Conservation (phyloP, 2,888 invertebrate species). For the Euphydryas editha region DNA sequence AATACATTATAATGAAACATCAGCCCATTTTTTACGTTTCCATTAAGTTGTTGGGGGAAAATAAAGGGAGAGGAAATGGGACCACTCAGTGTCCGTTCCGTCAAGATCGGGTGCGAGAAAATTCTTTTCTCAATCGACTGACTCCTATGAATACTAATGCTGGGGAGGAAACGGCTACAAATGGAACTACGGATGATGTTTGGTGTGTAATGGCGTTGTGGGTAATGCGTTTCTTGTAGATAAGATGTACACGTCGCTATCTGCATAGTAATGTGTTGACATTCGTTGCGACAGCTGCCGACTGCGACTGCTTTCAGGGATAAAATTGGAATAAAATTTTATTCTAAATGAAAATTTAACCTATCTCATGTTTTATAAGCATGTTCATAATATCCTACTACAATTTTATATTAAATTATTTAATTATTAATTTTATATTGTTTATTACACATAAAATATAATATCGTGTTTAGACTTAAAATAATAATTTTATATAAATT, state of each 20-base stretch:
- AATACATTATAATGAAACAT: slow-evolving; percentile 76
- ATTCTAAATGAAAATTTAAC: background rate
- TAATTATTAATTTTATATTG: background rate
- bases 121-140: slow-evolving; percentile 80
- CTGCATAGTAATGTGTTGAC: slow-evolving; percentile 17
- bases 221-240: slow-evolving; percentile 27
- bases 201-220: slow-evolving; percentile 42
- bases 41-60: slow-evolving; percentile 78
- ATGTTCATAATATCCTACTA: background rate
- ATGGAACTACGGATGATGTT: slow-evolving; percentile 64
- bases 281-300: background rate
- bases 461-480: background rate
- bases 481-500: slow-evolving; percentile 5
- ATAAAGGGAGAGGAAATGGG: slow-evolving; percentile 75
- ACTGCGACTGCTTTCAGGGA: background rate
- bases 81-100: slow-evolving; percentile 71
- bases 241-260: slow-evolving; percentile 22
- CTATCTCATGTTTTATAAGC: background rate
- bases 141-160: slow-evolving; percentile 82
- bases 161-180: slow-evolving; percentile 54
- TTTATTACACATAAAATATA: background rate
- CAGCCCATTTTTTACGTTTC: slow-evolving; percentile 74
- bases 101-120: slow-evolving; percentile 73
- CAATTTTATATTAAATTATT: background rate
- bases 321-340: background rate